Evolutionary conservation across 2,113 vertebrate genomes (phyloP), one percentile per base, ranked within the genome.

Genomic region (Phrynosoma platyrhinos): DNA sequence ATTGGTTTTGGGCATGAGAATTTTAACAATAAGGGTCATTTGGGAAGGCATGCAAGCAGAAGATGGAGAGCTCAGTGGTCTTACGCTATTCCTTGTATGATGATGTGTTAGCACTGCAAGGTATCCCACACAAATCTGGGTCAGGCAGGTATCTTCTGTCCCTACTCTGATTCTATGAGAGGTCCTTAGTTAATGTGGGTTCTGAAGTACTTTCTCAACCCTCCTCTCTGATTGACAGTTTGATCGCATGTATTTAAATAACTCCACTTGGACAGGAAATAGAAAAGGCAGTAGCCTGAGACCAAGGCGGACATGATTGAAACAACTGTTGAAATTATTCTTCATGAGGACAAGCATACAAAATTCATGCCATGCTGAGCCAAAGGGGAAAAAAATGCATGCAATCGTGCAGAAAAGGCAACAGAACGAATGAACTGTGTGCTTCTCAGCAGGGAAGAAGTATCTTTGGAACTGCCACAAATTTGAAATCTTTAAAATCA

Each of bases 291-390:
- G 58, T 47, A 23, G 66, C 21, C 76, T 53, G 77, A 90, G 74
- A 66, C 27, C 25, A 69, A 76, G 25, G 25, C 13, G 27, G 18
- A 8, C 30, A 40, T 30, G 25, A 58, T 36, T 82, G 62, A 88
- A 89, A 58, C 42, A 84, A 90, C 71, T 75, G 53, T 76, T 83
- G 53, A 83, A 78, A 83, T 52, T 71, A 42, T 71, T 69, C 53
- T 14, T 69, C 77, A 58, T 81, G 30, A 69, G 62, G 85, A 52
- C 66, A 66, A 82, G 47, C 25, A 9, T 27, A 75, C 32, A 68
- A 62, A 82, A 85, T 77, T 62, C 86, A 82, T 81, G 30, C 69
- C 53, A 47, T 62, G 82, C 79, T 47, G 18, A 81, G 71, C 62
- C 79, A 74, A 75, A 75, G 78, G 36, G 36, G 36, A 69, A 85